A percentile compares a stretch with the other conserved stretches of the same genome.
phyloP scores from a whole-genome alignment of 2,797 vertebrate genomes.

The Ctenochaetus hawaiiensis region DNA sequence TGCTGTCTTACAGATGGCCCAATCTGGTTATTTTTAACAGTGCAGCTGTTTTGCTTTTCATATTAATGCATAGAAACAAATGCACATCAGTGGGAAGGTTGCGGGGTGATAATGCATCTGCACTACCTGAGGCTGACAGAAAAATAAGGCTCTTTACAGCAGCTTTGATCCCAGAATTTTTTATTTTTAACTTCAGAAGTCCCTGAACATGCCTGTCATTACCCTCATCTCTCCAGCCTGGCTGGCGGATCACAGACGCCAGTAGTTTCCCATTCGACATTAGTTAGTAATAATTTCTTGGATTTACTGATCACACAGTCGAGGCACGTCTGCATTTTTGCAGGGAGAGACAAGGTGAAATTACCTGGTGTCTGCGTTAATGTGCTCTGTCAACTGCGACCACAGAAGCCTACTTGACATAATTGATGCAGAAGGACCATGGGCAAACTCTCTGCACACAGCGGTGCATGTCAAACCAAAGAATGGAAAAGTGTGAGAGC shows the following conservation, averaged over 20 bases:
- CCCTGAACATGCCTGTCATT: slow-evolving; percentile 19
- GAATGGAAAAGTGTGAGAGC: not conserved
- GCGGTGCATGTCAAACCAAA: slow-evolving; percentile 9
- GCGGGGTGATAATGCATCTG: slow-evolving; percentile 57
- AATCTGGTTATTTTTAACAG: slow-evolving; percentile 54
- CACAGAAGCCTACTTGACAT: not conserved
- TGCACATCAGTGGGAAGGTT: slow-evolving; percentile 54
- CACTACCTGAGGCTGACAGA: slow-evolving; percentile 40
- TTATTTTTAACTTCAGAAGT: slow-evolving; percentile 17
- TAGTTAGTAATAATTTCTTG: slow-evolving; percentile 11
- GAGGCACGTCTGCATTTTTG: slow-evolving; percentile 16
- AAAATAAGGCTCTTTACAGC: slow-evolving; percentile 43
- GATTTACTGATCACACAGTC: slow-evolving; percentile 26
- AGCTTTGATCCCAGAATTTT: slow-evolving; percentile 44
- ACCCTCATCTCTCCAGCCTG: not conserved
- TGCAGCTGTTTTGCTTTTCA: slow-evolving; percentile 42
- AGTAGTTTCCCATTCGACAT: slow-evolving; percentile 28
- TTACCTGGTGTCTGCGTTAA: slow-evolving; percentile 23
- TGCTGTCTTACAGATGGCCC: slow-evolving; percentile 12
- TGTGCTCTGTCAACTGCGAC: slow-evolving; percentile 18
- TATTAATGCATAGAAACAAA: slow-evolving; percentile 48
- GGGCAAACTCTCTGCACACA: slow-evolving; percentile 5
- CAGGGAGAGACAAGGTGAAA: slow-evolving; percentile 24
- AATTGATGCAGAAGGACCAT: slow-evolving; percentile 14
- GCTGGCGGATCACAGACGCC: not conserved